Conservation (phyloP, 2,797 vertebrate genomes). For the Manis pentadactyla region DNA sequence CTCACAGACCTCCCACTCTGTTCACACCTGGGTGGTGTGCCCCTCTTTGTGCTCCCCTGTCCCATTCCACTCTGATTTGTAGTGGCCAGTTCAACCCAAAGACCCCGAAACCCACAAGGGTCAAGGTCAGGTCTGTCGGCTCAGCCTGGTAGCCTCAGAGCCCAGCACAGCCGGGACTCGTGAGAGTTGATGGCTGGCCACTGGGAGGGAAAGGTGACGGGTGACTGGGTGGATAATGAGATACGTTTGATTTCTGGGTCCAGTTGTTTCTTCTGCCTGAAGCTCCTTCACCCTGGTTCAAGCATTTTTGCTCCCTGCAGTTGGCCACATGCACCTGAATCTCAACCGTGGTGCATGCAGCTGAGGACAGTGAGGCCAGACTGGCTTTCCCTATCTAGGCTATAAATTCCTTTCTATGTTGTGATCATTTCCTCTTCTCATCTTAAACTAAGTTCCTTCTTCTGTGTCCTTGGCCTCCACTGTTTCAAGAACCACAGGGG, state of each 20-base stretch:
- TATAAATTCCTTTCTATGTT: background rate
- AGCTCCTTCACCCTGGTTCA: background rate
- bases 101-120: background rate
- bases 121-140: background rate
- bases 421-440: background rate
- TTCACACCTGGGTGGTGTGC: background rate
- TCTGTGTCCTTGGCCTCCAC: background rate
- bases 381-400: background rate
- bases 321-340: background rate
- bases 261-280: background rate
- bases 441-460: background rate
- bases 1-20: background rate
- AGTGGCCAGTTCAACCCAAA: background rate
- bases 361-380: background rate
- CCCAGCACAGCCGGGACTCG: background rate
- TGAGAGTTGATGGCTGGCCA: background rate
- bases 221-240: background rate
- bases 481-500: background rate
- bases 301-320: background rate
- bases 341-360: background rate
- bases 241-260: background rate
- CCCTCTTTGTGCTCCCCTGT: background rate
- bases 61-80: background rate
- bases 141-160: background rate
- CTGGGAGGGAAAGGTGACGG: background rate